Conservation (phyloP, 2,888 invertebrate species). For the Lasioglossum villosulum region DNA sequence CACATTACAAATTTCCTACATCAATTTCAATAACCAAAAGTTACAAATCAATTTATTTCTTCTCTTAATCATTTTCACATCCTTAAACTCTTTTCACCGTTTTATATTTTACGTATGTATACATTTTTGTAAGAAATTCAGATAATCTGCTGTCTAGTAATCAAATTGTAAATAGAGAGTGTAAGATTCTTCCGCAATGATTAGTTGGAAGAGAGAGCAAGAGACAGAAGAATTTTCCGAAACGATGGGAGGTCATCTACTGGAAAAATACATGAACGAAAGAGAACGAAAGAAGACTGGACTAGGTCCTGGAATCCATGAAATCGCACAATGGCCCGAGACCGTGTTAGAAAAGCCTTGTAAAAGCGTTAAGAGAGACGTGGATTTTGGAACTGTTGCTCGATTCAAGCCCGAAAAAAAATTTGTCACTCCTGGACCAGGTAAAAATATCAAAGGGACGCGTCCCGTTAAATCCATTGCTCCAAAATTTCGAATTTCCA, state of each 20-base stretch:
- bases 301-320: conserved; percentile 66
- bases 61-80: neutral
- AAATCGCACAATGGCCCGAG: conserved; percentile 69
- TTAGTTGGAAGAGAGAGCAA: conserved; percentile 65
- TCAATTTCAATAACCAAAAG: no score
- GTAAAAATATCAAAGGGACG: conserved; percentile 12
- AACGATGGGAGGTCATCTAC: conserved; percentile 40
- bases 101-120: neutral
- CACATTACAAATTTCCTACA: no score
- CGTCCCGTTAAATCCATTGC: no score
- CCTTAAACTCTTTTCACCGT: neutral
- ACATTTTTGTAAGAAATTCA: no score
- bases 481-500: neutral
- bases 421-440: conserved; percentile 67
- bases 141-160: neutral
- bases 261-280: conserved; percentile 5
- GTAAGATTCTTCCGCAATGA: neutral
- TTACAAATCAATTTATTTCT: neutral
- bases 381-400: conserved; percentile 59
- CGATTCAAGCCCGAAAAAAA: conserved; percentile 32
- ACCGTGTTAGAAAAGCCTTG: conserved; percentile 26
- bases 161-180: neutral
- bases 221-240: conserved; percentile 58
- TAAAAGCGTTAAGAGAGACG: conserved; percentile 29
- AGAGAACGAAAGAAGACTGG: conserved; percentile 37